These are phyloP conservation scores for Hipposideros armiger DNA, from an alignment of 2,113 vertebrate genomes.

Conservation along the genomic window DNA sequence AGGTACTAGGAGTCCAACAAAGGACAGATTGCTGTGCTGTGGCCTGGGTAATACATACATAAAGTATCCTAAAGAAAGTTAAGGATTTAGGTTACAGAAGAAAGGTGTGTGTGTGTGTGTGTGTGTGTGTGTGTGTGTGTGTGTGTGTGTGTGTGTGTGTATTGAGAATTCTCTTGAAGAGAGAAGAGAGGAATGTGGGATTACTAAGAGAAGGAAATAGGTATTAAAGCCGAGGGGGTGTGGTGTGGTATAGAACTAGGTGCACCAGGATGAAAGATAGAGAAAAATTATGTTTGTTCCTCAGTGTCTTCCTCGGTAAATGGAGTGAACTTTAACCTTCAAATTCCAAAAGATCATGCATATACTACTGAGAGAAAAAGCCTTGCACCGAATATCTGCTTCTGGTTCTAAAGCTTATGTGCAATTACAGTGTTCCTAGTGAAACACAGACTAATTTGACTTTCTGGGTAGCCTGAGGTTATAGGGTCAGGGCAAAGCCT, in stretches of 20 bases:
- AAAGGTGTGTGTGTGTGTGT: not conserved
- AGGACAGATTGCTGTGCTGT: rapidly evolving
- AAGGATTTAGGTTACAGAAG: not conserved
- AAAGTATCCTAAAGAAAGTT: not conserved
- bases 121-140: not conserved
- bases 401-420: not conserved
- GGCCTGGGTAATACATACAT: not conserved
- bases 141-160: not conserved
- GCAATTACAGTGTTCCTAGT: too few species aligned
- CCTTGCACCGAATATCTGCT: too few species aligned
- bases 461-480: not conserved
- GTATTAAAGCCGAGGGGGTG: not conserved
- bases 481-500: not conserved
- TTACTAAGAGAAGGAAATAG: not conserved
- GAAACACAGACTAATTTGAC: not conserved
- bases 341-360: not conserved
- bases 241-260: not conserved
- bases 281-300: not conserved
- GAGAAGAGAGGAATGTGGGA: not conserved
- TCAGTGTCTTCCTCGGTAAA: not conserved
- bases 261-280: not conserved
- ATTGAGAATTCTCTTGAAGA: not conserved
- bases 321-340: not conserved
- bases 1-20: not conserved
- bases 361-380: not conserved